Base-by-base conservation (phyloP, 1,140 invertebrate genomes). In the Drosophila guanche region DNA sequence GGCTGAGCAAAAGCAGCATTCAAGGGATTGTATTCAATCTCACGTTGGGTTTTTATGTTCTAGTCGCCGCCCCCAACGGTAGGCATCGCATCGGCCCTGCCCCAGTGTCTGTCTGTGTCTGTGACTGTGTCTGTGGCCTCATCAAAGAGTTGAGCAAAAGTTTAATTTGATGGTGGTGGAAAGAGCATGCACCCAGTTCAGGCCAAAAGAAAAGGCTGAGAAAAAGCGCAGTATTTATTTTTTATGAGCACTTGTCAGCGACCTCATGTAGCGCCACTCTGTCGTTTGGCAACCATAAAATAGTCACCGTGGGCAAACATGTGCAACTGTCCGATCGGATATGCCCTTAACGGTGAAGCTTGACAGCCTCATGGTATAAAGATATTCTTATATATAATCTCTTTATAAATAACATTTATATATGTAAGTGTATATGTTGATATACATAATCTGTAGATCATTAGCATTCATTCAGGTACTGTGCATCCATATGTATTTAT, bases 241-340 rank as follows among this genome's bases (percentile, higher is more conserved):
- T 85, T 80, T 86, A 86, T 79, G 69, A 70, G 46, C 77, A 71
- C 80, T 79, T 85, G 73, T 74, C 72, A 78, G 66, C 48, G 51
- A 66, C 62, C 61, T 43, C 69, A 60, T 84, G 66, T 68, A 83
- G 79, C 79, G 79, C 74, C 79, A 75, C 79, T 48, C 70, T 75
- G 56, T 48, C 58, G 45, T 46, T 60, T 60, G 52, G 56, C 40
- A 54, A 20, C 16, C 37, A 53, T 4, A 23, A 25, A 54, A 53
- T 22, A 27, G 5, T 4, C 16, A 77, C 78, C 48, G 57, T 76
- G 68, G 73, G 57, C 51, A 37, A 59, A 14, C 60, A 33, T 27
- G 10, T 7, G 3, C 10, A 65, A 43, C 25, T 40, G 10, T 22
- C 29, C 22, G n/a, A 16, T 20, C 40, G 20, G 14, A 59, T 33